Conservation (phyloP, 2,797 vertebrate genomes). For the Rhabdophis nuchalis region DNA sequence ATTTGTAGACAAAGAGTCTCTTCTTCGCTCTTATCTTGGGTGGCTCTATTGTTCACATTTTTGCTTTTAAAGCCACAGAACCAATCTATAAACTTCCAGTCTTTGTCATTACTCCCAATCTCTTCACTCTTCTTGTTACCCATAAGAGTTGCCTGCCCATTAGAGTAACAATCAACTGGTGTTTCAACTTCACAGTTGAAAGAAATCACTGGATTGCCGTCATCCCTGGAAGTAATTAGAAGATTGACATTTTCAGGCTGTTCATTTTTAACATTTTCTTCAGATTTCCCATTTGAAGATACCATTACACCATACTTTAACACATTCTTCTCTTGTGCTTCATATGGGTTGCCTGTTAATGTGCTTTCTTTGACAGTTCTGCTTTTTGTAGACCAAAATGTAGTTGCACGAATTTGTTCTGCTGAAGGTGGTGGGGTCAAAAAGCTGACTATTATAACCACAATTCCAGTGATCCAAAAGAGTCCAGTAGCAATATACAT, state of each 20-base stretch:
- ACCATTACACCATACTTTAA: conserved; percentile 66
- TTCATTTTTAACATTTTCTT: conserved; percentile 77
- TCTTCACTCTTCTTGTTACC: conserved; percentile 69
- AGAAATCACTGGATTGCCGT: conserved; percentile 77
- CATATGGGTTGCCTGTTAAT: conserved; percentile 69
- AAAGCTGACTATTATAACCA: conserved; percentile 87
- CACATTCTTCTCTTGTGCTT: conserved; percentile 71
- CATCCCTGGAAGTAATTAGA: conserved; percentile 76
- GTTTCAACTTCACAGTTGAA: conserved; percentile 80
- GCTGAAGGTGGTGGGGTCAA: conserved; percentile 83
- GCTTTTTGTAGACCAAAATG: conserved; percentile 84
- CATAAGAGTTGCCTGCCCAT: conserved; percentile 75
- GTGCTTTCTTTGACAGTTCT: conserved; percentile 58
- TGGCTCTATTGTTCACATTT: conserved; percentile 65
- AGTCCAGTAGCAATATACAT: conserved; percentile 93
- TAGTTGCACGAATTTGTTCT: conserved; percentile 84
- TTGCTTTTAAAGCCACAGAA: conserved; percentile 85
- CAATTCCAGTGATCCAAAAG: conserved; percentile 90
- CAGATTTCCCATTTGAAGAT: conserved; percentile 74
- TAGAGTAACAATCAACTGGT: conserved; percentile 80
- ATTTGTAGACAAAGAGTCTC: conserved; percentile 79
- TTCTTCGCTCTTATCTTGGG: conserved; percentile 75
- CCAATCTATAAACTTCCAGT: conserved; percentile 79
- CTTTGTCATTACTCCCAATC: conserved; percentile 56
- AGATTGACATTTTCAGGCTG: conserved; percentile 82